Evolutionary conservation across 1,140 invertebrate species (phyloP).

Genomic region (Lasioglossum baleicum): DNA sequence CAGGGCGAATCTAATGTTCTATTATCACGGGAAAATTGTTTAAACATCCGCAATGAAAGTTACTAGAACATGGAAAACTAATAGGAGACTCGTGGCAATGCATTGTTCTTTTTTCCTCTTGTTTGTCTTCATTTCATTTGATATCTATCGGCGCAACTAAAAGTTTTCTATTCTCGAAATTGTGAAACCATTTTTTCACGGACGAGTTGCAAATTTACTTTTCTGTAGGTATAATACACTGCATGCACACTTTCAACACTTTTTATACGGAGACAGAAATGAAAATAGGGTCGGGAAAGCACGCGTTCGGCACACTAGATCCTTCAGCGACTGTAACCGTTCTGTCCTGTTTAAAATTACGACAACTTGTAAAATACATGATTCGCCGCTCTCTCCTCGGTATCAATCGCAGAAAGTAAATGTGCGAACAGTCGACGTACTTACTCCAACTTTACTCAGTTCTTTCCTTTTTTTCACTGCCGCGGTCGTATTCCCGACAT

Average conservation of each 20-base stretch:
- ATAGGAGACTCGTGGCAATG: background rate
- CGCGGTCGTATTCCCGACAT: background rate
- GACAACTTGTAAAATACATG: background rate
- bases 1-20: no score
- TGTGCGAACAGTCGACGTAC: background rate
- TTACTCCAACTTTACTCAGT: constrained; percentile 1
- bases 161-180: background rate
- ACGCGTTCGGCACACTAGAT: constrained; percentile 10
- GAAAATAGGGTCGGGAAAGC: background rate
- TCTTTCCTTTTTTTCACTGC: background rate
- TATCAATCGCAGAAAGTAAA: background rate
- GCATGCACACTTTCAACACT: background rate
- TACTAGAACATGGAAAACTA: background rate
- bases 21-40: background rate
- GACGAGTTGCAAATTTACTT: background rate
- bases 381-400: background rate
- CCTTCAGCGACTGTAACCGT: background rate
- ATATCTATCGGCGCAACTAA: background rate
- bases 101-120: constrained; percentile 31
- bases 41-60: background rate
- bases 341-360: constrained; percentile 19
- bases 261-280: background rate
- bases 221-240: background rate
- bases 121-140: constrained; percentile 36
- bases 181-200: background rate